Evolutionary conservation across 2,797 vertebrate genomes (phyloP).

Genomic region (Myripristis murdjan): DNA sequence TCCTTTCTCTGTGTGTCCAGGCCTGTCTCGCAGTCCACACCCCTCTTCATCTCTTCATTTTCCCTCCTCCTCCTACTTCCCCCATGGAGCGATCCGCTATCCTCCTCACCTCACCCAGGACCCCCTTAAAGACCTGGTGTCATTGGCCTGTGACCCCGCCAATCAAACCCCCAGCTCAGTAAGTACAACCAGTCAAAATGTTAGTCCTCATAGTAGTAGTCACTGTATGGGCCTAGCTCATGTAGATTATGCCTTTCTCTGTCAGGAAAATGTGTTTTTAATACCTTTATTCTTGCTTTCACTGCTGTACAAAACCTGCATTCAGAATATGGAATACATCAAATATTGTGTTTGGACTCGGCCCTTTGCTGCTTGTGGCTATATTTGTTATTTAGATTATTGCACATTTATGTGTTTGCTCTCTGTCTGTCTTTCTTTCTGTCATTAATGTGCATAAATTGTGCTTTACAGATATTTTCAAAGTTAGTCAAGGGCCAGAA

Average conservation of each 20-base stretch:
- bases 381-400: too few relatives aligned
- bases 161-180: constrained; percentile 94
- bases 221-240: background rate
- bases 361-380: too few relatives aligned
- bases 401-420: too few relatives aligned
- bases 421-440: too few relatives aligned
- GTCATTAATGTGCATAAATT: too few relatives aligned
- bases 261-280: background rate
- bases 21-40: constrained; percentile 93
- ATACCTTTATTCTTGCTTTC: background rate
- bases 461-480: too few relatives aligned
- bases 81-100: constrained; percentile 95
- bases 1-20: constrained; percentile 68
- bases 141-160: constrained; percentile 95
- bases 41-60: constrained; percentile 95
- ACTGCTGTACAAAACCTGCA: background rate
- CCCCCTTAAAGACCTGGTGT: constrained; percentile 96
- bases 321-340: too few relatives aligned
- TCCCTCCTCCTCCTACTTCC: constrained; percentile 94
- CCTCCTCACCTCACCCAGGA: constrained; percentile 97
- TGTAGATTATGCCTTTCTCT: background rate
- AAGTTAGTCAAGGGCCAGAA: too few relatives aligned
- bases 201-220: too few relatives aligned
- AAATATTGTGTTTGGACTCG: too few relatives aligned
- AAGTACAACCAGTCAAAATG: constrained; percentile 73